These are phyloP conservation scores for Latrodectus hesperus DNA, from an alignment of 2,888 invertebrate genomes.

Conservation along the genomic window DNA sequence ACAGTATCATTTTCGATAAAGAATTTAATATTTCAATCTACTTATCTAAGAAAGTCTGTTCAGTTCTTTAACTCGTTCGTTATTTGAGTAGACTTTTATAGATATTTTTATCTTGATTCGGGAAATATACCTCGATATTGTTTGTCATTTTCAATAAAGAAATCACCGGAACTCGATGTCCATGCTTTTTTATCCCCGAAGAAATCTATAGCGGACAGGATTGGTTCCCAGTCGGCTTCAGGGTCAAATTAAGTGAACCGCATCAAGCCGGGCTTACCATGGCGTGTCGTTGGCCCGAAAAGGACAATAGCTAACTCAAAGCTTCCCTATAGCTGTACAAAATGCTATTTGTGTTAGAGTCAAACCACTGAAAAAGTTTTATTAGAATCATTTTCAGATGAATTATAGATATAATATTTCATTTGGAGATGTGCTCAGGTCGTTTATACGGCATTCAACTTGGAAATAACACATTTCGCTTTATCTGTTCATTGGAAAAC, in stretches of 20 bases:
- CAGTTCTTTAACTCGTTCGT: neutral
- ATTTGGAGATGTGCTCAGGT: too few species aligned
- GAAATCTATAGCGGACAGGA: slow-evolving; percentile 44
- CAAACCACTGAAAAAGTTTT: slow-evolving; percentile 57
- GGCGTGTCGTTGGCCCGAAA: slow-evolving; percentile 59
- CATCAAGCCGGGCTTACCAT: slow-evolving; percentile 45
- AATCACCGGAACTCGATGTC: slow-evolving; percentile 38
- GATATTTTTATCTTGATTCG: neutral
- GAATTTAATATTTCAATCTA: neutral
- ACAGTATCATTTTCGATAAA: neutral
- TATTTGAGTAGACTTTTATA: neutral
- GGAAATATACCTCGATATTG: slow-evolving; percentile 16
- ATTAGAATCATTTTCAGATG: neutral
- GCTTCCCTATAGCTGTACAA: slow-evolving; percentile 62
- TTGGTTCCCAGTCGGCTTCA: slow-evolving; percentile 37
- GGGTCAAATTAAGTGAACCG: slow-evolving; percentile 66
- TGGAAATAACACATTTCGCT: too few species aligned
- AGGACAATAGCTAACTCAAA: slow-evolving; percentile 60
- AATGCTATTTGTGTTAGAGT: slow-evolving; percentile 52
- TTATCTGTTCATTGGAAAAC: too few species aligned
- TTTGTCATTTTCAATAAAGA: slow-evolving; percentile 43
- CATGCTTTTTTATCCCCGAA: slow-evolving; percentile 43
- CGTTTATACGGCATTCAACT: too few species aligned
- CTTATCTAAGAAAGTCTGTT: neutral
- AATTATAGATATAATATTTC: neutral